Percentiles rank a stretch among this genome's conserved stretches.
phyloP scores from a whole-genome alignment of 2,113 vertebrate genomes.

The Colinus virginianus region DNA sequence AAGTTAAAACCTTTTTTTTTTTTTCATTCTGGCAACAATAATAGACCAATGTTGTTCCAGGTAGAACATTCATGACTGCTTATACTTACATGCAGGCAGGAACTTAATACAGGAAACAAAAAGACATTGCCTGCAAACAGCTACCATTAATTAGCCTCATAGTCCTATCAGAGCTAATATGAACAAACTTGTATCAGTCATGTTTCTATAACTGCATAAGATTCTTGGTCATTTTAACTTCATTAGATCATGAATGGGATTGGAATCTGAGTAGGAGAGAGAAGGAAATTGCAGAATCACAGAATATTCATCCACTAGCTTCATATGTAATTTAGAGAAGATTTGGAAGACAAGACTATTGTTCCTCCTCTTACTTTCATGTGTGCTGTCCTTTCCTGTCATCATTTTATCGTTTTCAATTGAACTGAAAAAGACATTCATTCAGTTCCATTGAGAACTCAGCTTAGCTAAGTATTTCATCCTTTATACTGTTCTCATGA shows the following conservation, averaged over 20 bases:
- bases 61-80: neutral
- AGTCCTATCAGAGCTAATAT: neutral
- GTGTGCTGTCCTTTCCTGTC: neutral
- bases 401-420: neutral
- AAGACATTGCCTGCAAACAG: neutral
- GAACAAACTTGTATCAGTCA: neutral
- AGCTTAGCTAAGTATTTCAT: neutral
- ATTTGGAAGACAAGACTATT: neutral
- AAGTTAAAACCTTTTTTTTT: neutral
- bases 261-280: neutral
- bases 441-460: neutral
- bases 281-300: neutral
- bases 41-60: neutral
- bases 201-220: neutral
- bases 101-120: neutral
- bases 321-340: rapidly evolving
- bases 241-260: neutral
- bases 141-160: neutral
- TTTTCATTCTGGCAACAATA: neutral
- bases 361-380: neutral
- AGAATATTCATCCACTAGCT: neutral
- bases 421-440: neutral
- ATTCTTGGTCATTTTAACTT: neutral
- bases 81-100: neutral
- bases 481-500: neutral